Base-by-base conservation (phyloP, 2,113 vertebrate species). In the Salvelinus namaycush region DNA sequence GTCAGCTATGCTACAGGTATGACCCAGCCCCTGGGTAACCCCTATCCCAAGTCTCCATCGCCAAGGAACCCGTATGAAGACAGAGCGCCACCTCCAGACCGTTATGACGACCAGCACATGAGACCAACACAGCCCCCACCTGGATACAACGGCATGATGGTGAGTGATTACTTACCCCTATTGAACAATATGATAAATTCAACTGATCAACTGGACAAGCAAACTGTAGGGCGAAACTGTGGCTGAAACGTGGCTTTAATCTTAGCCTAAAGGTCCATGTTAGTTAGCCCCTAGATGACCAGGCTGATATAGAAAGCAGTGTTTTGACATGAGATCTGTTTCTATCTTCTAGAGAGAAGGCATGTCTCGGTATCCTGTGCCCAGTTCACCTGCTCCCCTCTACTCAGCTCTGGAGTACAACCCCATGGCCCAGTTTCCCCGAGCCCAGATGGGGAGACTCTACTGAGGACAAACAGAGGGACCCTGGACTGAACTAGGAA, bases 21-120 rank as follows among this genome's bases (percentile, higher is more conserved):
- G 14, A 72, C 69, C 44, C 75, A 76, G 60, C 77, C 39, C 29
- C 2, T 78, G 20, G 72, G 49, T 31, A 87, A 80, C 70, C 81
- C 75, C 5, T 78, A 85, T 6, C 57, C 70, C 26, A 73, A 64
- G 13, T 48, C 77, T 48, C 48, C 73, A 13, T 0, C 49, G 20
- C 70, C 5, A 13, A 71, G 48, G 44, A 78, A 83, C 49, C 77
- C 44, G 3, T 85, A 83, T n/a, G 73, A 80, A 5, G 65, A 81
- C 4, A 24, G 3, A 20, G 7, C 6, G 1, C 18, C 57, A n/a
- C 31, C 76, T 59, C 11, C n/a, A 49, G 76, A 59, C 12, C 66
- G 16, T 20, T 73, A 77, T 8, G 65, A 59, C 12, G 27, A 54
- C 24, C 39, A 44, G 39, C 51, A 73, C 34, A 73, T 31, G 20